Conservation (phyloP, 2,888 invertebrate species). For the Caenorhabditis imperialis region DNA sequence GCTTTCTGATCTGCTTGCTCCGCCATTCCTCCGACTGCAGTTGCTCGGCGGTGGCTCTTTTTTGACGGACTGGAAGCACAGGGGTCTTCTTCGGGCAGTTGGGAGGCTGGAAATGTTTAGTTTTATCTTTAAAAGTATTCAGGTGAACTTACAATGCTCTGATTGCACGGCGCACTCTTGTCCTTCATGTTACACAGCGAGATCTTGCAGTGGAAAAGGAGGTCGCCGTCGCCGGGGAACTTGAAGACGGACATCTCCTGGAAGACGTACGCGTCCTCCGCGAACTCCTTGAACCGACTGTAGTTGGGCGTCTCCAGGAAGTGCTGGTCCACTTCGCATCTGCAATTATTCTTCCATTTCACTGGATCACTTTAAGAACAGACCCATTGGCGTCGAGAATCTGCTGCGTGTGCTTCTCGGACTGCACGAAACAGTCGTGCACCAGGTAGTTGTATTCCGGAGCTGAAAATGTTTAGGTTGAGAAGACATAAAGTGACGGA, state of each 20-base stretch:
- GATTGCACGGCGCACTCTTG: slow-evolving; percentile 54
- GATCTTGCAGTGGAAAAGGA: slow-evolving; percentile 73
- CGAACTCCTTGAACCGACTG: slow-evolving; percentile 49
- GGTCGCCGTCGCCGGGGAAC: slow-evolving; percentile 74
- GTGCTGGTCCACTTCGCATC: slow-evolving; percentile 74
- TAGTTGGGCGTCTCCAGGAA: slow-evolving; percentile 76
- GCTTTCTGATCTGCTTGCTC: slow-evolving; percentile 43
- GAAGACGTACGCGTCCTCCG: slow-evolving; percentile 59
- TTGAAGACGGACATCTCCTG: slow-evolving; percentile 76
- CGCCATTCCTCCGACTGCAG: slow-evolving; percentile 33
- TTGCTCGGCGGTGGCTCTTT: slow-evolving; percentile 24
- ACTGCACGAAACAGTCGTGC: slow-evolving; percentile 73
- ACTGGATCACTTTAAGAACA: not conserved
- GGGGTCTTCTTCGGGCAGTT: slow-evolving; percentile 55
- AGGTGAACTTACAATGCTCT: slow-evolving; percentile 45
- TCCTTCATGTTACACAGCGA: slow-evolving; percentile 75
- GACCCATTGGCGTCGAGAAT: slow-evolving; percentile 74
- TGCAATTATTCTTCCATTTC: slow-evolving; percentile 38
- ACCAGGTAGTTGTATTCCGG: slow-evolving; percentile 74
- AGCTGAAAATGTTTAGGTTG: slow-evolving; percentile 59
- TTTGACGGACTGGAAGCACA: slow-evolving; percentile 46
- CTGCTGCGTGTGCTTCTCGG: slow-evolving; percentile 67
- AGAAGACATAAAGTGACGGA: not conserved
- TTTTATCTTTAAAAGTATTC: not conserved
- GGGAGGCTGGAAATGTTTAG: slow-evolving; percentile 52